Evolutionary conservation across 2,797 vertebrate species (phyloP).

Genomic region (Premnoplex brunnescens): DNA sequence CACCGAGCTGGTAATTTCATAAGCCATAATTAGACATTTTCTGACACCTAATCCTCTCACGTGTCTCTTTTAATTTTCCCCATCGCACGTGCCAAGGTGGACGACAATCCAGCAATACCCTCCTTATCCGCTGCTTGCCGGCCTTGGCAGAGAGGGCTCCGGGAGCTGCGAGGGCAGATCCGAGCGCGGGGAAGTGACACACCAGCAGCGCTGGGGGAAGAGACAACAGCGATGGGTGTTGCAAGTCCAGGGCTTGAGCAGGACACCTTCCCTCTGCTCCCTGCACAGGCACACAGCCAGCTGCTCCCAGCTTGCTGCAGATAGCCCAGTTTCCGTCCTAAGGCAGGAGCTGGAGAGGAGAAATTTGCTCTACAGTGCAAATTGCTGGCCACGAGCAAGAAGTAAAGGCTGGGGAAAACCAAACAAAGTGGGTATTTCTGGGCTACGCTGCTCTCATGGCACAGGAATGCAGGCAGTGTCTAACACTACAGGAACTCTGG

Average conservation of each 20-base stretch:
- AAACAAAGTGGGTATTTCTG: not conserved
- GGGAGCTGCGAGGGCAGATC: not conserved
- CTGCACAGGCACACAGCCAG: not conserved
- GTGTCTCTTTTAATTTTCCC: not conserved
- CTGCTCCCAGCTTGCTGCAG: not conserved
- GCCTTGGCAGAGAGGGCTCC: not conserved
- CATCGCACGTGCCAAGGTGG: not conserved
- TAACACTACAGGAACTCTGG: not conserved
- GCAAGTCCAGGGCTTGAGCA: not conserved
- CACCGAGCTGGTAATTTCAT: not conserved
- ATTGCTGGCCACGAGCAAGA: not conserved
- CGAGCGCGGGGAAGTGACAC: rapidly evolving
- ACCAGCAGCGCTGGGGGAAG: not conserved
- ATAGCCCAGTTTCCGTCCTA: not conserved
- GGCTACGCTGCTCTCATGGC: not conserved
- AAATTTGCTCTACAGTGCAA: not conserved
- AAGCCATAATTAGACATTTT: slow-evolving; percentile 13
- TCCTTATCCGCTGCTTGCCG: rapidly evolving
- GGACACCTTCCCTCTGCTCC: not conserved
- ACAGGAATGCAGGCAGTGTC: not conserved
- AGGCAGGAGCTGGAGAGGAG: not conserved
- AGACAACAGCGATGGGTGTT: not conserved
- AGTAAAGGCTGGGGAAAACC: not conserved
- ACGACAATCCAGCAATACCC: not conserved
- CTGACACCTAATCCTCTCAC: not conserved